A percentile compares a stretch with the other conserved stretches of the same genome.
Evolutionary conservation across 2,888 invertebrate species (phyloP).

Genomic region (Calameuta filiformis): DNA sequence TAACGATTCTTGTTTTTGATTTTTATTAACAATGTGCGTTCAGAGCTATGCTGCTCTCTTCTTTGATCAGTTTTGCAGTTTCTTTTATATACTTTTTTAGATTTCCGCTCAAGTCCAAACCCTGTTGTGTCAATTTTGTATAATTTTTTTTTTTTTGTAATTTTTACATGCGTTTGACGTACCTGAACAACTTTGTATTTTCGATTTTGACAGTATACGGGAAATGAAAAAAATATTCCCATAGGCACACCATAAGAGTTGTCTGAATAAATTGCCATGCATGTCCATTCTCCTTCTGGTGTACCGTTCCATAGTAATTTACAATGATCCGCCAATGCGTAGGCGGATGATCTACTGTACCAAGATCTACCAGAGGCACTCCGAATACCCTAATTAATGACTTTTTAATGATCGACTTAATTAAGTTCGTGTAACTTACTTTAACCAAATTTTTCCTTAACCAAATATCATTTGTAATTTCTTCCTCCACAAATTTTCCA

Average conservation of each 20-base stretch:
- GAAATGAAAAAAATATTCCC: slow-evolving; percentile 35
- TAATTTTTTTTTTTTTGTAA: neutral
- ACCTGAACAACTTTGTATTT: slow-evolving; percentile 35
- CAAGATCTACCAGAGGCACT: slow-evolving; percentile 7
- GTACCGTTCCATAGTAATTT: slow-evolving; percentile 34
- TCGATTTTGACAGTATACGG: slow-evolving; percentile 29
- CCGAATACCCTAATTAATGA: slow-evolving; percentile 18
- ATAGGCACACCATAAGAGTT: slow-evolving; percentile 27
- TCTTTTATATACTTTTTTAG: slow-evolving; percentile 17
- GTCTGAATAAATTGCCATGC: slow-evolving; percentile 37
- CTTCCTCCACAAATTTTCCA: slow-evolving; percentile 12
- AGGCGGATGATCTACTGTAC: slow-evolving; percentile 11
- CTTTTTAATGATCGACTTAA: neutral
- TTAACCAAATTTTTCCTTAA: slow-evolving; percentile 23
- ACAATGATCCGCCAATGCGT: slow-evolving; percentile 35
- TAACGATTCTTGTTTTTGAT: neutral
- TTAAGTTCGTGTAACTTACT: slow-evolving; percentile 16
- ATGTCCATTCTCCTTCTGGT: slow-evolving; percentile 32
- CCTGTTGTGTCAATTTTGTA: slow-evolving; percentile 9
- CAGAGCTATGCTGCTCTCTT: slow-evolving; percentile 17
- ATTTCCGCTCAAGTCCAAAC: slow-evolving; percentile 14
- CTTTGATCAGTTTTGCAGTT: slow-evolving; percentile 14
- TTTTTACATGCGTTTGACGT: neutral
- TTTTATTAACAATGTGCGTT: neutral
- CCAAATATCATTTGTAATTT: slow-evolving; percentile 24